Conservation (phyloP, 1,140 invertebrate species). For the Drosophila tani region DNA sequence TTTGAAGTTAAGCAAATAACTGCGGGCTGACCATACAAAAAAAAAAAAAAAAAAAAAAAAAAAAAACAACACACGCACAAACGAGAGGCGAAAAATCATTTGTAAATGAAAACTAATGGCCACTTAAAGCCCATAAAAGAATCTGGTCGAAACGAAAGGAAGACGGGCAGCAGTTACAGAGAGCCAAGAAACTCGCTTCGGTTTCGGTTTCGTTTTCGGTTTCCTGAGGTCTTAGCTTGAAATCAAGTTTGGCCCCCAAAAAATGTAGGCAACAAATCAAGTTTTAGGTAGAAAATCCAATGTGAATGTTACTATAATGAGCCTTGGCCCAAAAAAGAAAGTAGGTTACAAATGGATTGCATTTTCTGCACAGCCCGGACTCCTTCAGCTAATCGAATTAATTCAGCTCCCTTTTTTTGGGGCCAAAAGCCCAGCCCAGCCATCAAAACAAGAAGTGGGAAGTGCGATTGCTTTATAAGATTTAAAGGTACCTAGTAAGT, state of each 20-base stretch:
- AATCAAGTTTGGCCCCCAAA: slow-evolving; percentile 26
- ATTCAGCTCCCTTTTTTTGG: background rate
- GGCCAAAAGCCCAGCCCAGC: background rate
- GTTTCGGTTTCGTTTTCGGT: no score
- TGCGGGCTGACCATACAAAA: slow-evolving; percentile 35
- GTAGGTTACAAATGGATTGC: slow-evolving; percentile 45
- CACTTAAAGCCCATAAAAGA: slow-evolving; percentile 48
- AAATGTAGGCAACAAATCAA: slow-evolving; percentile 33
- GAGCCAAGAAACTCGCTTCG: background rate
- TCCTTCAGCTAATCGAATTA: slow-evolving; percentile 41
- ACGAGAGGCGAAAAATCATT: slow-evolving; percentile 17
- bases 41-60: slow-evolving; percentile 2
- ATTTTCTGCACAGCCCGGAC: slow-evolving; percentile 30
- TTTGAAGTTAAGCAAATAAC: slow-evolving; percentile 49
- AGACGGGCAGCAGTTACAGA: background rate
- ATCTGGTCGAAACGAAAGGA: slow-evolving; percentile 15
- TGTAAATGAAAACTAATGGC: slow-evolving; percentile 50
- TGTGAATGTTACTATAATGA: slow-evolving; percentile 36
- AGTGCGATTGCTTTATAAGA: background rate
- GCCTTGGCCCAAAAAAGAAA: slow-evolving; percentile 21
- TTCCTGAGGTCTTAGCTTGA: background rate
- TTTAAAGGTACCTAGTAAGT: background rate
- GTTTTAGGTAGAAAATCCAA: slow-evolving; percentile 23
- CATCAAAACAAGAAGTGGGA: background rate
- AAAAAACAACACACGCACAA: background rate